Conservation (phyloP, 2,113 vertebrate species). For the Scomber scombrus region DNA sequence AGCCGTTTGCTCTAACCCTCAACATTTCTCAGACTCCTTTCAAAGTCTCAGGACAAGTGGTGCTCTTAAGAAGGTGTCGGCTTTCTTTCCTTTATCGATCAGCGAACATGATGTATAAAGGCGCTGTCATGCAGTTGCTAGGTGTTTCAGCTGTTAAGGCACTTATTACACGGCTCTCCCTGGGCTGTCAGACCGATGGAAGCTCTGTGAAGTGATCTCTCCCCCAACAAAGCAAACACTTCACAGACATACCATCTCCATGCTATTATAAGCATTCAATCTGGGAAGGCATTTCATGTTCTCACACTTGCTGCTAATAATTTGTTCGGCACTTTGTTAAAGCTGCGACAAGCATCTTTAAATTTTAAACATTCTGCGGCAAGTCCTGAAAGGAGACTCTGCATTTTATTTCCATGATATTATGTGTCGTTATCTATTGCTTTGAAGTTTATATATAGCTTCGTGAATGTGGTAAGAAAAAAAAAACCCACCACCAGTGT, state of each 20-base stretch:
- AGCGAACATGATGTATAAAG: conserved; percentile 51
- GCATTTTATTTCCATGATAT: conserved; percentile 75
- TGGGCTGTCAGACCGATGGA: conserved; percentile 55
- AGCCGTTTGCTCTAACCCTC: not conserved
- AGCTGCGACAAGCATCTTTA: conserved; percentile 62
- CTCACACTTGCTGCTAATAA: conserved; percentile 50
- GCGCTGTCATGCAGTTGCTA: conserved; percentile 43
- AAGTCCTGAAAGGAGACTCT: conserved; percentile 60
- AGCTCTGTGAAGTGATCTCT: conserved; percentile 48
- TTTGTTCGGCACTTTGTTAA: conserved; percentile 67
- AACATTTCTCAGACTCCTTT: conserved; percentile 5
- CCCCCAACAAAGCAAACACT: conserved; percentile 52
- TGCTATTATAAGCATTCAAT: conserved; percentile 56
- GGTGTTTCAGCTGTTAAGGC: conserved; percentile 44
- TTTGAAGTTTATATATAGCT: conserved; percentile 78
- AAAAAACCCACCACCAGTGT: not conserved
- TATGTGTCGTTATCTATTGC: conserved; percentile 57
- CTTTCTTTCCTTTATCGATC: conserved; percentile 69
- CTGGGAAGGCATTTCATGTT: conserved; percentile 53
- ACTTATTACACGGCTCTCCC: conserved; percentile 50
- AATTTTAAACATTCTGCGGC: conserved; percentile 73
- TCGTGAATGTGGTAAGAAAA: not conserved
- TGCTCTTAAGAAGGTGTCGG: conserved; percentile 38
- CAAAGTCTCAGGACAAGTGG: conserved; percentile 44
- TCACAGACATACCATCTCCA: conserved; percentile 22